Evolutionary conservation across 2,888 invertebrate species (phyloP).

Genomic region (Rambutsinella grinnellia): DNA sequence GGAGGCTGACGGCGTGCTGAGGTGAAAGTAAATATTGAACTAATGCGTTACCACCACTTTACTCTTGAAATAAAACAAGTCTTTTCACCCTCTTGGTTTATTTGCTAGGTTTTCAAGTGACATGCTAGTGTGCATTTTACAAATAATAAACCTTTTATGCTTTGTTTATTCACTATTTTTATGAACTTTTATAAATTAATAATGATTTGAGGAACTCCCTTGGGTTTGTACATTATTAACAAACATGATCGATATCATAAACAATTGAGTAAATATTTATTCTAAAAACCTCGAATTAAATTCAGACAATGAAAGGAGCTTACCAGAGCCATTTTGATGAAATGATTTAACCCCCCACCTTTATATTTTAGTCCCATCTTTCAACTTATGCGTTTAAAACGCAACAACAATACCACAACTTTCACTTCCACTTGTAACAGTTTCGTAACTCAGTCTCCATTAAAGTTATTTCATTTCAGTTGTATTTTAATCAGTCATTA

Average conservation of each 20-base stretch:
- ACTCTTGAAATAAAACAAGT: neutral
- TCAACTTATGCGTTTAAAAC: neutral
- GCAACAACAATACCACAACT: conserved; percentile 3
- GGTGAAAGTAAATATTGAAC: conserved; percentile 1
- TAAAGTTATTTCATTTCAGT: neutral
- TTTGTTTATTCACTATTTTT: too few relatives aligned
- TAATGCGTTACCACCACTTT: neutral
- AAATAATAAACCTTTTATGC: neutral
- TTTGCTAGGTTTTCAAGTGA: neutral
- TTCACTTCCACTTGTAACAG: conserved; percentile 29
- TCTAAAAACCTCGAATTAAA: too few relatives aligned
- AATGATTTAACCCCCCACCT: conserved; percentile 55
- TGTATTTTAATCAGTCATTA: too few relatives aligned
- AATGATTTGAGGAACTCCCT: too few relatives aligned
- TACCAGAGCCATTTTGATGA: conserved; percentile 62
- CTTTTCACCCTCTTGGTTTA: neutral
- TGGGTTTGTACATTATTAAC: too few relatives aligned
- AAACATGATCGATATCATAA: too few relatives aligned
- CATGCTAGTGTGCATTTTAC: neutral
- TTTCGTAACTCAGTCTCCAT: conserved; percentile 4
- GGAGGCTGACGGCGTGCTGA: neutral
- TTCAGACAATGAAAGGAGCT: conserved; percentile 18
- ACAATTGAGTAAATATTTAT: too few relatives aligned
- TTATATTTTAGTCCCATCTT: conserved; percentile 41
- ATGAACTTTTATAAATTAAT: too few relatives aligned